Conservation (phyloP, 2,113 vertebrate genomes). For the Perca schrenkii region DNA sequence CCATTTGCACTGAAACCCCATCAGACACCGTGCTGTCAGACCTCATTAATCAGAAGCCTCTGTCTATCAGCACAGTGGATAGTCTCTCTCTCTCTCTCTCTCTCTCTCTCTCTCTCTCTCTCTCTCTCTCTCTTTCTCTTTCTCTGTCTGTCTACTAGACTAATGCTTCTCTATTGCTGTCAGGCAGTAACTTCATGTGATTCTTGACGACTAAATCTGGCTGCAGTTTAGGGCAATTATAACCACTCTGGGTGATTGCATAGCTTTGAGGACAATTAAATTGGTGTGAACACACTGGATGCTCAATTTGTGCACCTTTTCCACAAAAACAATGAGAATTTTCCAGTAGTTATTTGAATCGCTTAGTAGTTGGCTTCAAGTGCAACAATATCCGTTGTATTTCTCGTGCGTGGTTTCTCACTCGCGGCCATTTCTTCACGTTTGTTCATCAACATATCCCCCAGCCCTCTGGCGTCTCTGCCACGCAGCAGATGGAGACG, state of each 20-base stretch:
- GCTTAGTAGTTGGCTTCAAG: not conserved
- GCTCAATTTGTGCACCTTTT: not conserved
- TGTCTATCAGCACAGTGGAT: slow-evolving; percentile 21
- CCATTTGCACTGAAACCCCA: slow-evolving; percentile 26
- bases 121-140: no score
- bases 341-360: slow-evolving; percentile 2
- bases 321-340: not conserved
- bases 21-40: slow-evolving; percentile 27
- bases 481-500: not conserved
- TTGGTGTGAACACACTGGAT: not conserved
- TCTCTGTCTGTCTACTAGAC: no score
- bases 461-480: not conserved
- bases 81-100: not conserved
- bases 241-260: not conserved
- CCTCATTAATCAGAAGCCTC: slow-evolving; percentile 21
- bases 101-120: no score
- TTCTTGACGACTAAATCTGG: slow-evolving; percentile 12
- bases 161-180: not conserved
- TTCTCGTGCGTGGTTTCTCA: not conserved
- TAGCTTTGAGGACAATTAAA: not conserved
- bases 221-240: slow-evolving; percentile 2
- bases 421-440: not conserved
- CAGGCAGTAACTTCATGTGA: slow-evolving; percentile 4
- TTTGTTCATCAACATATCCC: not conserved
- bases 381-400: not conserved